Conservation (phyloP, 2,797 vertebrate genomes). For the Pampus argenteus region DNA sequence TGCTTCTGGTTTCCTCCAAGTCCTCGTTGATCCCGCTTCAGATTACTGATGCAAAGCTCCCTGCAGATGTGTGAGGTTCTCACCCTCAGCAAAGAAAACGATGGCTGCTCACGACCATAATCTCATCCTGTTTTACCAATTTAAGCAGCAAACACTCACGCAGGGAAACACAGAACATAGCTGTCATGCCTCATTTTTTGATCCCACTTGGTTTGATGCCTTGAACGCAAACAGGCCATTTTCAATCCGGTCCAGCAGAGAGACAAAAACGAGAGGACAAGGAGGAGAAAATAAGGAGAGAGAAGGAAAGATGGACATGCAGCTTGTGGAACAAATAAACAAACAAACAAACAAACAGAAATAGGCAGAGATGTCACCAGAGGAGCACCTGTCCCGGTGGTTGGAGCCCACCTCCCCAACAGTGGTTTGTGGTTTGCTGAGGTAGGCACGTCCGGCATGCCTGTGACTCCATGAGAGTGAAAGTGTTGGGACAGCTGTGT, state of each 20-base stretch:
- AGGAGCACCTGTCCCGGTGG: constrained; percentile 70
- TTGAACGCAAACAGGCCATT: no score
- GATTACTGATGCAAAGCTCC: not conserved
- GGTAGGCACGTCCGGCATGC: constrained; percentile 68
- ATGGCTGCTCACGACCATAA: not conserved
- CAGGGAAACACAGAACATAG: constrained; percentile 54
- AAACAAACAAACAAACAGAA: no score
- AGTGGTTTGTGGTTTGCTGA: constrained; percentile 66
- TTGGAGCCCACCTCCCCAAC: constrained; percentile 42
- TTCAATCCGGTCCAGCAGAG: no score
- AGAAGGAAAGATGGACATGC: no score
- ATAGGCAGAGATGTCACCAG: constrained; percentile 48
- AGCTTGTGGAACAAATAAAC: no score
- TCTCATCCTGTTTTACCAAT: constrained; percentile 1
- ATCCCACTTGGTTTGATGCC: constrained; percentile 48
- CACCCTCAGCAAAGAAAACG: constrained; percentile 14
- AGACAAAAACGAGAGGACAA: no score
- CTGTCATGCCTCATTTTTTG: constrained; percentile 49
- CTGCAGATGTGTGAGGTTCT: not conserved
- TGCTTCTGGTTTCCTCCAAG: constrained; percentile 8
- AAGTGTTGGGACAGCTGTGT: constrained; percentile 77
- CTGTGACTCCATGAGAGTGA: constrained; percentile 57
- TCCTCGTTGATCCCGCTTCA: not conserved
- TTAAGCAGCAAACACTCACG: constrained; percentile 8
- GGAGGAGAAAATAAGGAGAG: no score